These are phyloP conservation scores for Danaus melanippus DNA, from an alignment of 1,140 invertebrate genomes.

Conservation along the genomic window DNA sequence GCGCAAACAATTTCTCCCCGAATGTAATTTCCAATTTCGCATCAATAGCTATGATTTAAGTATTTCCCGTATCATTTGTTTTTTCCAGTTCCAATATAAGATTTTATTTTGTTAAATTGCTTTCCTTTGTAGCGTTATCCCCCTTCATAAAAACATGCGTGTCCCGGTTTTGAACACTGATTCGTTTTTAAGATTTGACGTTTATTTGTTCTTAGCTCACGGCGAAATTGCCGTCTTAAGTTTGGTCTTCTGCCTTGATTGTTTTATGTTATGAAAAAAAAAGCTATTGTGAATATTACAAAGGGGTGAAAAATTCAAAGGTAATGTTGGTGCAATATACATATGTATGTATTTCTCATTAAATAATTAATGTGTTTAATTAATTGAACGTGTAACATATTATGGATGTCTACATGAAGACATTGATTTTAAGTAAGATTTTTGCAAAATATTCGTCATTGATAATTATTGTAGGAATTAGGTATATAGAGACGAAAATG, in stretches of 20 bases:
- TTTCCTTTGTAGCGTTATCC: constrained; percentile 57
- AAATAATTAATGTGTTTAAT: too few relatives aligned
- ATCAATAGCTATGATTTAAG: constrained; percentile 66
- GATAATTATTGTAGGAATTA: background rate
- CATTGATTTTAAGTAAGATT: background rate
- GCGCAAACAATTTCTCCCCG: constrained; percentile 29
- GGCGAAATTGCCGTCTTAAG: constrained; percentile 50
- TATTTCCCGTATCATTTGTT: constrained; percentile 70
- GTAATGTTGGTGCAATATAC: too few relatives aligned
- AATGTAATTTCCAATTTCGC: constrained; percentile 53
- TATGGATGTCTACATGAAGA: too few relatives aligned
- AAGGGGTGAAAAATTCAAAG: too few relatives aligned
- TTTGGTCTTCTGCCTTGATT: constrained; percentile 7
- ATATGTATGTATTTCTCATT: too few relatives aligned
- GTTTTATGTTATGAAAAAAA: background rate
- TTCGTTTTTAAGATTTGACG: constrained; percentile 65
- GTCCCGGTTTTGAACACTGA: constrained; percentile 46
- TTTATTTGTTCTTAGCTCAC: constrained; percentile 64
- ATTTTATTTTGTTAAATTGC: constrained; percentile 69
- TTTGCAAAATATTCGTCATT: background rate
- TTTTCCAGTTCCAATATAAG: constrained; percentile 48
- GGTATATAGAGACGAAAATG: too few relatives aligned
- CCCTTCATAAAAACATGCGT: constrained; percentile 59
- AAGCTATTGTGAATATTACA: too few relatives aligned
- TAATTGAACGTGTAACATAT: too few relatives aligned